Percentiles rank a stretch among this genome's conserved stretches.
These are phyloP conservation scores for Saccostrea cuccullata DNA, from an alignment of 1,140 invertebrate species.

Conservation along the genomic window DNA sequence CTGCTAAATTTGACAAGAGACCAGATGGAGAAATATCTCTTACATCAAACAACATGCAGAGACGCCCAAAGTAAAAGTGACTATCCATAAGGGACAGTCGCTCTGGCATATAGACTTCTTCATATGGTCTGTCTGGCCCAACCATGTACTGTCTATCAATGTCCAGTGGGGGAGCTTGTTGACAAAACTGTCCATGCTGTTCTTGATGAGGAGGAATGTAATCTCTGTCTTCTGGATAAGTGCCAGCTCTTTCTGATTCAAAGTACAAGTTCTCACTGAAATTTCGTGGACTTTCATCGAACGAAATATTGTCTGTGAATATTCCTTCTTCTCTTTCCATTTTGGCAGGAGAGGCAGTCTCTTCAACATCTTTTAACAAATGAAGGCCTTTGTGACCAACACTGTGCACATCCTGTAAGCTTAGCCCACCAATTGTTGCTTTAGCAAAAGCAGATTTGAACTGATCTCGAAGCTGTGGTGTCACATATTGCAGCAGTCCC, in stretches of 20 bases:
- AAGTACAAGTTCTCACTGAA: not conserved
- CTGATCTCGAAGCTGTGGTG: not conserved
- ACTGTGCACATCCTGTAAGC: not conserved
- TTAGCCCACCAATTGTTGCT: not conserved
- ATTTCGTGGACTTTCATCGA: not conserved
- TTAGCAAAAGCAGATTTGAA: constrained; percentile 11
- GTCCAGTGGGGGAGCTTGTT: not conserved
- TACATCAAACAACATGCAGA: constrained; percentile 8
- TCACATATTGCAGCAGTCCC: not conserved
- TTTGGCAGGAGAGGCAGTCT: not conserved
- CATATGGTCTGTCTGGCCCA: not conserved
- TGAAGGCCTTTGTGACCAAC: not conserved
- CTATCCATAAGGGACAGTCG: not conserved
- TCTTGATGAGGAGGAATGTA: not conserved
- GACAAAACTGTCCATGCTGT: not conserved
- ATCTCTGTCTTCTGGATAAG: not conserved
- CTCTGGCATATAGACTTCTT: not conserved
- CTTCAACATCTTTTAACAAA: not conserved
- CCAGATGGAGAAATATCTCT: not conserved
- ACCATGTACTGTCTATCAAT: constrained; percentile 3
- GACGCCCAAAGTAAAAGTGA: constrained; percentile 6
- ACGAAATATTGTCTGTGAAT: not conserved
- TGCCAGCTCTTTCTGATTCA: not conserved
- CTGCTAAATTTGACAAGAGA: constrained; percentile 2
- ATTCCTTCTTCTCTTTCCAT: not conserved